These are phyloP conservation scores for Penaeus chinensis DNA, from an alignment of 1,140 invertebrate species.

Conservation along the genomic window DNA sequence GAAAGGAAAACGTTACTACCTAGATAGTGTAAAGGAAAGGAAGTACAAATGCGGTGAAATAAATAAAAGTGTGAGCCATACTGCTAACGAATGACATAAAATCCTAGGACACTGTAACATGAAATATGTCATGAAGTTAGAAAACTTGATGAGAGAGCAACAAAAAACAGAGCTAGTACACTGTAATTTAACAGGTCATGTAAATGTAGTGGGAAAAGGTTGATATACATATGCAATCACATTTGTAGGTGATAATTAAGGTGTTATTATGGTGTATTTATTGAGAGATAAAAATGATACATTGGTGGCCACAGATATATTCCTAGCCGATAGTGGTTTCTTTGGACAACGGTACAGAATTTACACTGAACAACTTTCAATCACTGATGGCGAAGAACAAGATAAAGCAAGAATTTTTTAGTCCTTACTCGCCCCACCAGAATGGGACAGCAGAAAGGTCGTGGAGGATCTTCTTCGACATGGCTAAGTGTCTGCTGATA, in stretches of 20 bases:
- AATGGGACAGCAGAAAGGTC: constrained; percentile 31
- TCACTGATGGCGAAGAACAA: constrained; percentile 10
- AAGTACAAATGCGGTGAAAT: background rate
- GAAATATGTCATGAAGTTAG: constrained; percentile 19
- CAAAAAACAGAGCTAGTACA: constrained; percentile 15
- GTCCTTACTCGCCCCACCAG: constrained; percentile 24
- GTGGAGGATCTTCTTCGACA: constrained; percentile 24
- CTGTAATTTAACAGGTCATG: background rate
- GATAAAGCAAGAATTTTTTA: constrained; percentile 27
- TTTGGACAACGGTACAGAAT: constrained; percentile 1
- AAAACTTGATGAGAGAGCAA: background rate
- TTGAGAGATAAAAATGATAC: constrained; percentile 9
- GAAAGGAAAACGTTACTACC: constrained; percentile 1
- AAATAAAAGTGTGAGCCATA: background rate
- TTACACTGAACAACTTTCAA: constrained; percentile 1
- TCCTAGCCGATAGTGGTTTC: background rate
- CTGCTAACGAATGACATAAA: background rate
- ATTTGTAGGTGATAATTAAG: constrained; percentile 25
- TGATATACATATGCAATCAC: background rate
- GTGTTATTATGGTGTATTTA: constrained; percentile 15
- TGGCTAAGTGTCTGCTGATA: constrained; percentile 25
- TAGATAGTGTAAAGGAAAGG: constrained; percentile 30
- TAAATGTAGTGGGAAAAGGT: background rate
- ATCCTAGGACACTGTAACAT: constrained; percentile 26
- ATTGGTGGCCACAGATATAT: constrained; percentile 9